A percentile compares a stretch with the other conserved stretches of the same genome.
Evolutionary conservation across 2,113 vertebrate genomes (phyloP).

Genomic region (Sialia sialis): DNA sequence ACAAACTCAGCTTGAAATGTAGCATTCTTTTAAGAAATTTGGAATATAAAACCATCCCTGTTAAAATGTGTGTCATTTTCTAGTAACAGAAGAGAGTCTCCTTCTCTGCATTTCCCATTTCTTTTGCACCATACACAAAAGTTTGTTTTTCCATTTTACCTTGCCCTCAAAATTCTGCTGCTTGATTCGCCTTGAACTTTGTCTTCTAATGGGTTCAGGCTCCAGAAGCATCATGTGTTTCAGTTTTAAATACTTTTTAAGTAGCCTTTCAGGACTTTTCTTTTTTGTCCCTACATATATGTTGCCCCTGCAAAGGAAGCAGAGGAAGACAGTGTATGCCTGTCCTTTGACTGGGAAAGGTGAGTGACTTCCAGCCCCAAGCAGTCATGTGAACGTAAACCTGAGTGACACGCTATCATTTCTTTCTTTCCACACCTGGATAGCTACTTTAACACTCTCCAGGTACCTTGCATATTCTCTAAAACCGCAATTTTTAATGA

Average conservation of each 20-base stretch:
- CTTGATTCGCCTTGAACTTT: not conserved
- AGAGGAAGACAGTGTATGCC: not conserved
- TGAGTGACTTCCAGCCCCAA: not conserved
- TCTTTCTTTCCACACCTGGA: not conserved
- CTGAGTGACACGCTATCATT: not conserved
- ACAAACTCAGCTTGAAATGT: not conserved
- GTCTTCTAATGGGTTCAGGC: not conserved
- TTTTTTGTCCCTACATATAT: not conserved
- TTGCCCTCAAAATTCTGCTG: not conserved
- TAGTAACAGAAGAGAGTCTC: not conserved
- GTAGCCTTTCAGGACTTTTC: not conserved
- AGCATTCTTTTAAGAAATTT: not conserved
- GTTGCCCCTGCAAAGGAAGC: not conserved
- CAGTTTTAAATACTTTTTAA: not conserved
- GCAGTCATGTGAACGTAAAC: not conserved
- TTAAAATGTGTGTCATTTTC: not conserved
- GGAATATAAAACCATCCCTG: not conserved
- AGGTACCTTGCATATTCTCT: not conserved
- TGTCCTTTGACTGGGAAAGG: fast-evolving
- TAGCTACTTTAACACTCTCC: not conserved
- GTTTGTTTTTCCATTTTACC: not conserved
- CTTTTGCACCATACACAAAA: not conserved
- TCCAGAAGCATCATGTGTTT: not conserved
- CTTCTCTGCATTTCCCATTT: not conserved
- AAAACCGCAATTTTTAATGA: not conserved